These are phyloP conservation scores for Tubulanus polymorphus DNA, from an alignment of 2,888 invertebrate species.

Conservation along the genomic window DNA sequence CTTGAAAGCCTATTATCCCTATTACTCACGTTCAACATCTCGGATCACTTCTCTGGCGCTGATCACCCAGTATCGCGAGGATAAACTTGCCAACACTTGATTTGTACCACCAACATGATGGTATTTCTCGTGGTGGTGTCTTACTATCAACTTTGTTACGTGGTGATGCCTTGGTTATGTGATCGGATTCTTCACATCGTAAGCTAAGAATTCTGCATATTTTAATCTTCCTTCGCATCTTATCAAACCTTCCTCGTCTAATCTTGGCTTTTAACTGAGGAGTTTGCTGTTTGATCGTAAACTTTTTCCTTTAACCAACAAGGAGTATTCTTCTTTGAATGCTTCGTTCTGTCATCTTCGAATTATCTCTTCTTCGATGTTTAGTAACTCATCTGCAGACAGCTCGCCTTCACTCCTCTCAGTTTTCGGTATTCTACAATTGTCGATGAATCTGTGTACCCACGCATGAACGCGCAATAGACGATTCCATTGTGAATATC, in stretches of 20 bases:
- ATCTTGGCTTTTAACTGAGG: background rate
- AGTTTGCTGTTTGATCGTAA: background rate
- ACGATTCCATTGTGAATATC: conserved; percentile 11
- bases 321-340: conserved; percentile 11
- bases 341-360: too few relatives aligned
- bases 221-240: background rate
- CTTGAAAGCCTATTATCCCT: too few relatives aligned
- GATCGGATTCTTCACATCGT: conserved; percentile 13
- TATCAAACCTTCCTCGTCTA: conserved; percentile 3
- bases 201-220: conserved; percentile 12
- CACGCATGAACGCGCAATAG: conserved; percentile 9
- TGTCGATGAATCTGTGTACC: conserved; percentile 10
- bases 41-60: conserved; percentile 4
- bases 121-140: conserved; percentile 6
- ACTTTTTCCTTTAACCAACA: background rate
- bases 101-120: conserved; percentile 8
- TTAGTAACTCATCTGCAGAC: conserved; percentile 2
- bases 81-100: conserved; percentile 7
- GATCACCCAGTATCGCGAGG: conserved; percentile 15
- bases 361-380: conserved; percentile 5
- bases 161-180: conserved; percentile 15
- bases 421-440: too few relatives aligned
- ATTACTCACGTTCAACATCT: conserved; percentile 6
- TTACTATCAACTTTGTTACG: conserved; percentile 10
- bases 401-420: conserved; percentile 1